Conservation (phyloP, 2,113 vertebrate species). For the Symphodus melops region DNA sequence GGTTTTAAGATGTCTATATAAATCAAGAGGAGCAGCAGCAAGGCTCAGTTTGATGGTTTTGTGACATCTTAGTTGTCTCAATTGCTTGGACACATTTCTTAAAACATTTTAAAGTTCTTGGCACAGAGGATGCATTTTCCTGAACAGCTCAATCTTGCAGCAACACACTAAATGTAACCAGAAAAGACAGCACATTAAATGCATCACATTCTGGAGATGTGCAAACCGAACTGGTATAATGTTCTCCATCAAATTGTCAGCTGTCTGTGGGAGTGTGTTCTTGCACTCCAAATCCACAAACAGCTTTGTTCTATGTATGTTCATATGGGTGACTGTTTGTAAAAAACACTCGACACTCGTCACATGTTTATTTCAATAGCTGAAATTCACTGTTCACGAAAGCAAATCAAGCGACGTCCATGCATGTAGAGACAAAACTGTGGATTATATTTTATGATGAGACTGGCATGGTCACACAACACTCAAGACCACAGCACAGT, state of each 20-base stretch:
- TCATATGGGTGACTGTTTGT: neutral
- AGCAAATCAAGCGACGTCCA: neutral
- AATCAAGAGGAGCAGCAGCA: neutral
- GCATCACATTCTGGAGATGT: neutral
- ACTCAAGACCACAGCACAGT: neutral
- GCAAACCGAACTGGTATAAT: too few species aligned
- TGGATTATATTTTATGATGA: neutral
- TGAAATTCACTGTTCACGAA: neutral
- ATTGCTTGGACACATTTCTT: neutral
- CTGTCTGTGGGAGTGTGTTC: too few species aligned
- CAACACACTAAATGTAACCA: neutral
- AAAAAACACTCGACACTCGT: neutral
- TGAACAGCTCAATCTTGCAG: neutral
- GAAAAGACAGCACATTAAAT: neutral
- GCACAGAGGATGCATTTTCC: neutral
- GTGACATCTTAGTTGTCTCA: neutral
- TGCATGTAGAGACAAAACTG: neutral
- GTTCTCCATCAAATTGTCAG: too few species aligned
- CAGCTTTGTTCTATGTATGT: too few species aligned
- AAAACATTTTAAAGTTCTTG: neutral
- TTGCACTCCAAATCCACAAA: too few species aligned
- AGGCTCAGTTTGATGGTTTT: neutral
- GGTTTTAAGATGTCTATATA: neutral
- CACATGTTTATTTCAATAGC: neutral
- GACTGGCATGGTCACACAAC: neutral